These are phyloP conservation scores for Cheilosia grossa DNA, from an alignment of 2,888 invertebrate genomes.

Conservation along the genomic window DNA sequence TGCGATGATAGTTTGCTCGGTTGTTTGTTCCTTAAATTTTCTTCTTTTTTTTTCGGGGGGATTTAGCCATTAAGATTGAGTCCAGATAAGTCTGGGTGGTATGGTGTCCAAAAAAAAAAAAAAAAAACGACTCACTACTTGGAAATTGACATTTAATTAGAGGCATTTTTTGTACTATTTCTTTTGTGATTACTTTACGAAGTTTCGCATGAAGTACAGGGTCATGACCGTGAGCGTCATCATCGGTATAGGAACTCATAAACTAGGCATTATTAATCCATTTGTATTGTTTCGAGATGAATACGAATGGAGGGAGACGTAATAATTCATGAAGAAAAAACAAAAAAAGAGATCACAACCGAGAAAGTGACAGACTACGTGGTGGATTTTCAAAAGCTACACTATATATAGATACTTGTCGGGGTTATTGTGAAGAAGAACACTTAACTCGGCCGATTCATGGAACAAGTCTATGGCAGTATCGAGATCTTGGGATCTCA, in stretches of 20 bases:
- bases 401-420: not conserved
- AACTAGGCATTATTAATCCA: constrained; percentile 20
- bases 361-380: constrained; percentile 47
- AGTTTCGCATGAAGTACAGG: constrained; percentile 37
- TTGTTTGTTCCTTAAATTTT: constrained; percentile 1
- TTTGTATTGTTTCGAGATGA: constrained; percentile 11
- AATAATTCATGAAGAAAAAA: not conserved
- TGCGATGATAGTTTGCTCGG: constrained; percentile 52
- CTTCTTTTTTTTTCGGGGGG: constrained; percentile 25
- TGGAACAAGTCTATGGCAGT: constrained; percentile 38
- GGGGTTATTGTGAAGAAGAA: constrained; percentile 12
- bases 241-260: constrained; percentile 24
- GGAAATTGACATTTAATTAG: constrained; percentile 64
- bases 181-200: constrained; percentile 15
- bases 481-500: constrained; percentile 44
- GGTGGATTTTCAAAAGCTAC: constrained; percentile 21
- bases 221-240: constrained; percentile 21
- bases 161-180: not conserved
- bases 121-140: constrained; percentile 48
- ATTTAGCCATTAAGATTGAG: constrained; percentile 67
- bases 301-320: constrained; percentile 20
- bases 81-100: constrained; percentile 71
- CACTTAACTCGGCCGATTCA: constrained; percentile 41
- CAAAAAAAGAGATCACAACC: not conserved
- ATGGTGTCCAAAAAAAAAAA: constrained; percentile 40